Base-by-base conservation (phyloP, 53 echinoderm and acorn worm species). In the Astropecten irregularis region DNA sequence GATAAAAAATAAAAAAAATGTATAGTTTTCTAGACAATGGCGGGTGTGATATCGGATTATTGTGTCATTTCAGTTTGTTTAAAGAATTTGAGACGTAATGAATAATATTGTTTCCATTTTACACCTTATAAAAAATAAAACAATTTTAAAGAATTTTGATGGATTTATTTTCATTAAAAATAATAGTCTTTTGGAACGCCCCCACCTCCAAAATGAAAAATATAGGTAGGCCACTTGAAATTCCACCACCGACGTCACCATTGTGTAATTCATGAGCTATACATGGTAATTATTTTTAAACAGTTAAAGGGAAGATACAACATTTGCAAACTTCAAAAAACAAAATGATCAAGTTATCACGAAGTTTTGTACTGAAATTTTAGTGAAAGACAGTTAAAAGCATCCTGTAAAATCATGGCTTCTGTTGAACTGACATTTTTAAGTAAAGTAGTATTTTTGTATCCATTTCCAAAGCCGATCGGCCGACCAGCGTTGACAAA, bases 41-140 rank as follows among this genome's bases (percentile, higher is more conserved):
- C 26, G 56, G 23, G 56, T 56, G 56, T 56, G 56, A 23, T 56
- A 56, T 56, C 56, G 56, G 25, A 23, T 56, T 56, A 56, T 56
- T 56, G 56, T 56, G 56, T 56, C 56, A 56, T 56, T 56, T 56
- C 23, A 56, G 56, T 56, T 22, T 56, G 56, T 56, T 56, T 56
- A 56, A 56, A 56, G 56, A 56, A 56, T 56, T 3, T 22, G 56
- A 13, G 56, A 56, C 56, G 56, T 56, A 56, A n/a, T 56, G 20
- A 56, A 56, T n/a, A n/a, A n/a, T n/a, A n/a, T n/a, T n/a, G n/a
- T n/a, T n/a, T n/a, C n/a, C 23, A 56, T 56, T 56, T 56, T 23
- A 56, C 56, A 56, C 56, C 56, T 56, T 7, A 66, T 38, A 66
- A 66, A 0, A 42, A 42, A n/a, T n/a, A 42, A 42, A 42, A 42